Evolutionary conservation across 2,888 invertebrate genomes (phyloP).

Genomic region (Lagria hirta): DNA sequence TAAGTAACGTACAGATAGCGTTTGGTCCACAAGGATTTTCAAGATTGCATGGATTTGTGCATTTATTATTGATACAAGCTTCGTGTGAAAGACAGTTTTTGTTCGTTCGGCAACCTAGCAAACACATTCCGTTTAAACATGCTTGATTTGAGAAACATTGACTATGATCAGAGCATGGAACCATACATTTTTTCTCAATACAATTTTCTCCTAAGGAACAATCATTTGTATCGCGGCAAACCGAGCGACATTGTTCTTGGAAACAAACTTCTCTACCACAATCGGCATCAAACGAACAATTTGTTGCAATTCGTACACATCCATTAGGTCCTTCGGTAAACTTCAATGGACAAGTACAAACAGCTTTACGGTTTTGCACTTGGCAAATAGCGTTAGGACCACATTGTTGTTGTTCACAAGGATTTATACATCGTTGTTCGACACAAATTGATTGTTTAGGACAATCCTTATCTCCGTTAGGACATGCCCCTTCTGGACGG

Average conservation of each 20-base stretch:
- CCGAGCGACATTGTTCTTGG: slow-evolving; percentile 80
- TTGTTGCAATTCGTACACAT: slow-evolving; percentile 69
- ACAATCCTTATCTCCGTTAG: slow-evolving; percentile 72
- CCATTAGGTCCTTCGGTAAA: slow-evolving; percentile 74
- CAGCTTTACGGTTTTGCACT: slow-evolving; percentile 72
- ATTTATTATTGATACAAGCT: slow-evolving; percentile 83
- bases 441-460: slow-evolving; percentile 73
- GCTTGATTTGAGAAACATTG: slow-evolving; percentile 81
- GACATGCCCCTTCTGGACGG: slow-evolving; percentile 74
- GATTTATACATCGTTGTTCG: slow-evolving; percentile 73
- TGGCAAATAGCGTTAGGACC: slow-evolving; percentile 80
- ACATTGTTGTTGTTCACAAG: slow-evolving; percentile 75
- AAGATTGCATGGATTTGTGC: slow-evolving; percentile 77
- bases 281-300: slow-evolving; percentile 71
- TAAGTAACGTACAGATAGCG: slow-evolving; percentile 73
- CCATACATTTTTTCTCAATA: slow-evolving; percentile 72
- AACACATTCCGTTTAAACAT: slow-evolving; percentile 77
- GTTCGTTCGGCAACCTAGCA: slow-evolving; percentile 82
- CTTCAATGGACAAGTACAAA: slow-evolving; percentile 77
- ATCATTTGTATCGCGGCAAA: slow-evolving; percentile 75
- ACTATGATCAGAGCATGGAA: slow-evolving; percentile 77
- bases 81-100: slow-evolving; percentile 75
- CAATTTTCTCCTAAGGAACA: slow-evolving; percentile 81
- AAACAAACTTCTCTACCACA: slow-evolving; percentile 79
- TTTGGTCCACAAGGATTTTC: slow-evolving; percentile 82